Conservation (phyloP, 53 echinoderm and acorn worm genomes). For the Hippasteria phrygiana region DNA sequence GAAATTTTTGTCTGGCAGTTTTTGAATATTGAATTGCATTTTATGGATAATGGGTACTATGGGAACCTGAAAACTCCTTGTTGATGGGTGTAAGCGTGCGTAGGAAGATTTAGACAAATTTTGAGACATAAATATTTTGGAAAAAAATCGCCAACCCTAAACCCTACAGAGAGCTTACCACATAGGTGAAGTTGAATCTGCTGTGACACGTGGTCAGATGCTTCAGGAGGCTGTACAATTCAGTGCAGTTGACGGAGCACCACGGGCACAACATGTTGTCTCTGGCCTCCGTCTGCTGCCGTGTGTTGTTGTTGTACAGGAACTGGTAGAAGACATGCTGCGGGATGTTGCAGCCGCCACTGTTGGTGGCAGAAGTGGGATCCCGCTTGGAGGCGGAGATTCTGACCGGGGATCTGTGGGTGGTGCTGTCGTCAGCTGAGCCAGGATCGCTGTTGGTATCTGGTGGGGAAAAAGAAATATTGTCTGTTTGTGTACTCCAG, state of each 20-base stretch:
- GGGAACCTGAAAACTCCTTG: too few species aligned
- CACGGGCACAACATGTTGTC: conserved; percentile 97
- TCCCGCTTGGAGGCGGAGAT: conserved; percentile 63
- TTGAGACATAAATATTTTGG: neutral
- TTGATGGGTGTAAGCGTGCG: too few species aligned
- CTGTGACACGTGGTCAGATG: conserved; percentile 95
- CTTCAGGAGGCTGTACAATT: conserved; percentile 91
- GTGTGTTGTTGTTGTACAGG: conserved; percentile 96
- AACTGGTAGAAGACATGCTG: conserved; percentile 97
- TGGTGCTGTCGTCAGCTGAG: conserved; percentile 3
- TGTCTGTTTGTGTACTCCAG: neutral
- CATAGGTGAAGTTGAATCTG: conserved; percentile 96
- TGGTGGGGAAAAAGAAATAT: neutral
- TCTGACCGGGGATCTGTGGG: conserved; percentile 51
- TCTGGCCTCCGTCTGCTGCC: conserved; percentile 97
- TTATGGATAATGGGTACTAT: too few species aligned
- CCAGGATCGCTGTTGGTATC: conserved; percentile 24
- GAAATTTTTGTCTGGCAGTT: too few species aligned
- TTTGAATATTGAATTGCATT: too few species aligned
- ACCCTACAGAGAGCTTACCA: conserved; percentile 67
- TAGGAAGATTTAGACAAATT: too few species aligned
- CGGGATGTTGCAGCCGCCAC: neutral
- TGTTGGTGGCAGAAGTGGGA: conserved; percentile 21
- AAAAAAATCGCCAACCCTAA: too few species aligned
- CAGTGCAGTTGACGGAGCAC: conserved; percentile 93